A percentile compares a stretch with the other conserved stretches of the same genome.
These are phyloP conservation scores for Coleophora deauratella DNA, from an alignment of 2,888 invertebrate species.

Conservation along the genomic window DNA sequence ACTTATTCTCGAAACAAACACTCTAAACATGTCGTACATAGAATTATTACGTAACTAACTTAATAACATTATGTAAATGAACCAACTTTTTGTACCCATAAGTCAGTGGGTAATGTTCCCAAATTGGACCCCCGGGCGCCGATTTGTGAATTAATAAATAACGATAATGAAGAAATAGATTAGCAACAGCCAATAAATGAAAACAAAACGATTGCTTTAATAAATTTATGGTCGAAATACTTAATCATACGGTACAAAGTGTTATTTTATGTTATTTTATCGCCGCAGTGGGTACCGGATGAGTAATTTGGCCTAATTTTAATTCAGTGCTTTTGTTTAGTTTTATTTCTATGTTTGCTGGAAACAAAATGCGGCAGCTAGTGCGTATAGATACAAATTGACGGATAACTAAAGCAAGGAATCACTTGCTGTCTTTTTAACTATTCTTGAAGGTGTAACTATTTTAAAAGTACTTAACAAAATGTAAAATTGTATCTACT, in stretches of 20 bases:
- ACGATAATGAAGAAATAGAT: conserved; percentile 32
- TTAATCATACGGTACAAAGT: conserved; percentile 26
- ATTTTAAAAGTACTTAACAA: no score
- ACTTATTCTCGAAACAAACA: no score
- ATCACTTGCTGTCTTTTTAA: no score
- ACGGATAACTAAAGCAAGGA: no score
- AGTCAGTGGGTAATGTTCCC: conserved; percentile 25
- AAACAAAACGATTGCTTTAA: conserved; percentile 27
- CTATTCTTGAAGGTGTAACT: no score
- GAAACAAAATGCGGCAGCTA: no score
- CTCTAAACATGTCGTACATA: no score
- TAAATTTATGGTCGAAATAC: conserved; percentile 33
- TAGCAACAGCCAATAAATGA: conserved; percentile 20
- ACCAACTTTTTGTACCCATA: conserved; percentile 26
- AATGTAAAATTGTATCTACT: no score
- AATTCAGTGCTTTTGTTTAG: conserved; percentile 15
- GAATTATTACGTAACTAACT: conserved; percentile 8
- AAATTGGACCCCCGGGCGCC: conserved; percentile 22
- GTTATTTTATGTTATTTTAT: conserved; percentile 21
- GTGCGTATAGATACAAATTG: no score
- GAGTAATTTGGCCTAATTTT: conserved; percentile 22
- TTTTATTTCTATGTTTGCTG: neutral
- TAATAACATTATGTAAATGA: conserved; percentile 20
- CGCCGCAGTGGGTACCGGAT: conserved; percentile 23
- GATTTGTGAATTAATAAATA: conserved; percentile 30